Percentiles rank a stretch among this genome's conserved stretches.
phyloP scores from a whole-genome alignment of 2,888 invertebrate species.

The Tetragonula carbonaria region DNA sequence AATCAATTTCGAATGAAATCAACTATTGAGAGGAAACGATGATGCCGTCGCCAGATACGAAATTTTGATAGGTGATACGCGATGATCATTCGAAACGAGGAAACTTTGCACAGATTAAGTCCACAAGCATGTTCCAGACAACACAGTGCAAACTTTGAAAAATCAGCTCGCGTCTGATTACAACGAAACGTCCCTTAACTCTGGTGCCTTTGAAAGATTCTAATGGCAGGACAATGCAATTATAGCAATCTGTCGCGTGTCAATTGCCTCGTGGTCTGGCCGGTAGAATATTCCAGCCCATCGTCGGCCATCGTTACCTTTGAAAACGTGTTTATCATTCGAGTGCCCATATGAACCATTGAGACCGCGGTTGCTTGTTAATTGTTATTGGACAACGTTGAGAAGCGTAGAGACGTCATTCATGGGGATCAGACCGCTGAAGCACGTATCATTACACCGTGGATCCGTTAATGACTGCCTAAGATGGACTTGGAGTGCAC shows the following conservation, averaged over 20 bases:
- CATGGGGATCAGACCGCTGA: slow-evolving; percentile 29
- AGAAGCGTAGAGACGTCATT: slow-evolving; percentile 28
- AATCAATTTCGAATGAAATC: too few relatives aligned
- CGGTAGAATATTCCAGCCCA: background rate
- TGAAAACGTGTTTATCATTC: slow-evolving; percentile 38
- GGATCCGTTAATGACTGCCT: slow-evolving; percentile 64
- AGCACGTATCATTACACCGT: slow-evolving; percentile 51
- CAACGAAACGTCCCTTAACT: background rate
- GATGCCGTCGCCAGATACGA: too few relatives aligned
- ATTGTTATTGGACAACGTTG: slow-evolving; percentile 38
- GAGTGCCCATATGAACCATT: slow-evolving; percentile 4
- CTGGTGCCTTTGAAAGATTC: background rate
- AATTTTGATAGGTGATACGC: too few relatives aligned
- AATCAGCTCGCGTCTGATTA: background rate
- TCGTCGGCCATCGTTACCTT: slow-evolving; percentile 19
- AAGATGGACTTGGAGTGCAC: slow-evolving; percentile 62
- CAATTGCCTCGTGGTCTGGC: slow-evolving; percentile 16
- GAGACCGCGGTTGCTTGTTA: slow-evolving; percentile 29
- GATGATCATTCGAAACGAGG: too few relatives aligned
- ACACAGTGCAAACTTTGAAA: background rate
- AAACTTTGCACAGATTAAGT: too few relatives aligned
- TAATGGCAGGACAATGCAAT: background rate
- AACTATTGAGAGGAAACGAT: too few relatives aligned
- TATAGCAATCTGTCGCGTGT: slow-evolving; percentile 1
- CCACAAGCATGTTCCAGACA: background rate